These are phyloP conservation scores for Drosophila flavopinicola DNA, from an alignment of 2,888 invertebrate genomes.

Conservation along the genomic window DNA sequence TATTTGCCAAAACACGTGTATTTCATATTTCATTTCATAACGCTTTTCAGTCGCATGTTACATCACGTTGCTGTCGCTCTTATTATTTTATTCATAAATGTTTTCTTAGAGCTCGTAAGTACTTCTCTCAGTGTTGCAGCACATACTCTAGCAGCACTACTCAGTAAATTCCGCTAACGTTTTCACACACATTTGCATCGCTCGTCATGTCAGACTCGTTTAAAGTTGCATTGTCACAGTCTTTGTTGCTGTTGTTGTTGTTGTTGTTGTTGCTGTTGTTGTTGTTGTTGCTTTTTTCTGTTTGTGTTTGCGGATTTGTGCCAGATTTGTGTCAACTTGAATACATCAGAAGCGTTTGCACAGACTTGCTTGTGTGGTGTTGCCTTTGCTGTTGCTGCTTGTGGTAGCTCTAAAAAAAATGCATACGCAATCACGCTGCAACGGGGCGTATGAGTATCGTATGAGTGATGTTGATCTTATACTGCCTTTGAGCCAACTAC, in stretches of 20 bases:
- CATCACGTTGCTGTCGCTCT: slow-evolving; percentile 26
- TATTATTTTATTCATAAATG: slow-evolving; percentile 74
- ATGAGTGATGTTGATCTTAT: slow-evolving; percentile 17
- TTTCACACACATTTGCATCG: slow-evolving; percentile 30
- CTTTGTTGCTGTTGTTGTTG: slow-evolving; percentile 7
- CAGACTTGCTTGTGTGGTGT: slow-evolving; percentile 60
- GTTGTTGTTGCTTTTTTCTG: slow-evolving; percentile 12
- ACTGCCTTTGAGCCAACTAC: slow-evolving; percentile 38
- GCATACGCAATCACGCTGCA: slow-evolving; percentile 69
- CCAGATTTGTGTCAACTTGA: slow-evolving; percentile 80
- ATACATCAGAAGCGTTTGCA: slow-evolving; percentile 75
- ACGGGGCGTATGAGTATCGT: slow-evolving; percentile 64
- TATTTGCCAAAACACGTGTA: slow-evolving; percentile 12
- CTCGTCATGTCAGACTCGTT: slow-evolving; percentile 64
- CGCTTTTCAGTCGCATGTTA: slow-evolving; percentile 41
- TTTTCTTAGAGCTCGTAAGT: slow-evolving; percentile 44
- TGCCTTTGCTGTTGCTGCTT: slow-evolving; percentile 33
- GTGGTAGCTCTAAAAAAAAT: slow-evolving; percentile 59
- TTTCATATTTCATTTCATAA: slow-evolving; percentile 71
- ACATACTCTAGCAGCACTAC: not conserved
- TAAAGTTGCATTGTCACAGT: slow-evolving; percentile 61
- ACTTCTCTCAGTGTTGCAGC: slow-evolving; percentile 31
- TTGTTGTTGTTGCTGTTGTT: slow-evolving; percentile 2
- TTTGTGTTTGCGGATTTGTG: slow-evolving; percentile 68
- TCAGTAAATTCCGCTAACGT: slow-evolving; percentile 7